Base-by-base conservation (phyloP, 2,888 invertebrate genomes). In the Ichneumoninae sp. region DNA sequence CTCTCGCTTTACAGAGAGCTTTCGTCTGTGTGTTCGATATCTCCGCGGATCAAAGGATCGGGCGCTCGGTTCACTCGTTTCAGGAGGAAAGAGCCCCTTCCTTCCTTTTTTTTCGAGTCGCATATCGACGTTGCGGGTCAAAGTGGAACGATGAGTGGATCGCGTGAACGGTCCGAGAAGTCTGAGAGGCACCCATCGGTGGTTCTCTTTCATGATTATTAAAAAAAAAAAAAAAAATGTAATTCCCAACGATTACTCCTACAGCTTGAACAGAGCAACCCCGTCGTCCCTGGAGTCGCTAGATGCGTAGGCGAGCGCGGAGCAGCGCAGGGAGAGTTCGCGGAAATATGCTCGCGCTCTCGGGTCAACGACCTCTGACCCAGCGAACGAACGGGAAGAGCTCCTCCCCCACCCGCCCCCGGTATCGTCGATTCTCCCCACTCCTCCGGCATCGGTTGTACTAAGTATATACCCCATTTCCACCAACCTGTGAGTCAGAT, bases 281-380 rank as follows among this genome's bases (percentile, higher is more conserved):
- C 36, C 22, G 30, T 33, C 30, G 30, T 33, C 30, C 44, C 60
- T n/a, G 30, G 19, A 57, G 33, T 33, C 62, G 68, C 30, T n/a
- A 54, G 33, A 36, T 19, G 66, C 44, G 44, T 69, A 26, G 74
- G 50, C 60, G 72, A 30, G 65, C 50, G 54, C 33, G 33, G 81
- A 78, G 69, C 77, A 72, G 72, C 74, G 79, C 75, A 83, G 74
- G 86, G 86, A 85, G 83, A 80, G 86, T 85, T 69, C 80, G 79
- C 77, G 79, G 62, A 33, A 62, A 62, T 62, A 80, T 83, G 74
- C 77, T 75, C 66, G 86, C 87, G 86, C 86, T 86, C 85, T 85
- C 86, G 87, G 92, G 92, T 83, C 93, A 91, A 91, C 90, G 93
- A 93, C 89, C 93, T 91, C 86, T 93, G 93, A 93, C 93, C 93